Conservation (phyloP, 1,140 invertebrate species). For the Drosophila kanapiae region DNA sequence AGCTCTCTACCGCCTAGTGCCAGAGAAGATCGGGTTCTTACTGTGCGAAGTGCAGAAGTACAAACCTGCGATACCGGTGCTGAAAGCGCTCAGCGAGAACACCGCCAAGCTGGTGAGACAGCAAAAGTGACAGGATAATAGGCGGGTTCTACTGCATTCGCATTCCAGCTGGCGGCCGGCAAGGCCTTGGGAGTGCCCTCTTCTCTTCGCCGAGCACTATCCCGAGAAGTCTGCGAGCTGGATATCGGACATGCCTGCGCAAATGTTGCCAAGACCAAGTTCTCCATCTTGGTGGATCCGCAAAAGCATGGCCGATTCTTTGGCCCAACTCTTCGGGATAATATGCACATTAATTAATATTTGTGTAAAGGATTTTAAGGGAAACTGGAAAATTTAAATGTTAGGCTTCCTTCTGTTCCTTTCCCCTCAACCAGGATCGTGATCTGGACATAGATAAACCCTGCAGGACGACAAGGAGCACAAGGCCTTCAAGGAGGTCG, state of each 20-base stretch:
- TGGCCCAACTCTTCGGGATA: constrained; percentile 79
- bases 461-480: constrained; percentile 90
- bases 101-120: constrained; percentile 90
- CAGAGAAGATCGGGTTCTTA: constrained; percentile 89
- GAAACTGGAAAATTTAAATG: no score
- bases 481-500: constrained; percentile 90
- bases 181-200: constrained; percentile 91
- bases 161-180: constrained; percentile 88
- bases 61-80: constrained; percentile 88
- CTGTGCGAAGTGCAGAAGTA: constrained; percentile 96
- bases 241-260: constrained; percentile 88
- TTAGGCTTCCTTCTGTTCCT: constrained; percentile 86
- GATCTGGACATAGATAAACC: constrained; percentile 91
- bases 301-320: constrained; percentile 86
- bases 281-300: constrained; percentile 93
- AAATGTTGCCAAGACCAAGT: constrained; percentile 91
- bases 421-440: constrained; percentile 89
- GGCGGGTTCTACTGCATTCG: constrained; percentile 19
- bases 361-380: neutral
- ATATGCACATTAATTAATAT: neutral
- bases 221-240: constrained; percentile 90
- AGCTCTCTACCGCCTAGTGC: constrained; percentile 44
- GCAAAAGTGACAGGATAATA: constrained; percentile 49
- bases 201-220: constrained; percentile 94
- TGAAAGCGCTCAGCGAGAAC: constrained; percentile 90